Evolutionary conservation across 2,797 vertebrate species (phyloP), one percentile per base, ranked within the genome.

Genomic region (Telmatherina bonti): DNA sequence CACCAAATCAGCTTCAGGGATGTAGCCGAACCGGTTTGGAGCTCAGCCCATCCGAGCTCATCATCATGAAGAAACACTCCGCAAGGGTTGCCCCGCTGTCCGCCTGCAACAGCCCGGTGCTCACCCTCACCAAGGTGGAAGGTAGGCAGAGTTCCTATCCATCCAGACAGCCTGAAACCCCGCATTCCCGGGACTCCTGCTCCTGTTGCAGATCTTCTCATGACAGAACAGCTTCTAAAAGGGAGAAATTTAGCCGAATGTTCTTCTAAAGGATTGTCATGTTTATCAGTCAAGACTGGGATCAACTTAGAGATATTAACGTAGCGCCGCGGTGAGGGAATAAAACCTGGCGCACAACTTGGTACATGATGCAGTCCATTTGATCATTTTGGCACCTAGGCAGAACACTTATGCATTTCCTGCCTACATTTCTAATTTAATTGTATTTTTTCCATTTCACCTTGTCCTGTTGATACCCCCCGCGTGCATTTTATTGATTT

Each of bases 51-150:
- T 89, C 93, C 90, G 94, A 94, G 95, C 95, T 97, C 96, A 83
- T 58, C 96, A 81, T 60, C 89, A 98, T 98, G 97, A 98, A 97
- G 96, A 98, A 98, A 83, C 97, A 98, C 86, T 98, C 96, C 72
- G 97, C 97, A 76, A 91, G 97, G 94, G 97, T 98, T 53, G 96
- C 97, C 90, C 97, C 97, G 78, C 95, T 97, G 91, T 97, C 96
- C 90, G 97, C 97, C 77, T 98, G 97, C 94, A 97, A 97, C 94
- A 98, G 96, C 70, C 97, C 97, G 76, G 97, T 98, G 74, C 96
- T 98, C 92, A 98, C 96, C 90, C 96, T 98, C 91, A 98, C 96
- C 93, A 97, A 96, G 94, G 96, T 98, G 94, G 96, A 98, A 97
- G 97, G 97, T 98, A 96, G 90, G 80, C 54, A 38, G 41, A 73